Conservation (phyloP, 2,888 invertebrate genomes). For the Tridacna crocea region DNA sequence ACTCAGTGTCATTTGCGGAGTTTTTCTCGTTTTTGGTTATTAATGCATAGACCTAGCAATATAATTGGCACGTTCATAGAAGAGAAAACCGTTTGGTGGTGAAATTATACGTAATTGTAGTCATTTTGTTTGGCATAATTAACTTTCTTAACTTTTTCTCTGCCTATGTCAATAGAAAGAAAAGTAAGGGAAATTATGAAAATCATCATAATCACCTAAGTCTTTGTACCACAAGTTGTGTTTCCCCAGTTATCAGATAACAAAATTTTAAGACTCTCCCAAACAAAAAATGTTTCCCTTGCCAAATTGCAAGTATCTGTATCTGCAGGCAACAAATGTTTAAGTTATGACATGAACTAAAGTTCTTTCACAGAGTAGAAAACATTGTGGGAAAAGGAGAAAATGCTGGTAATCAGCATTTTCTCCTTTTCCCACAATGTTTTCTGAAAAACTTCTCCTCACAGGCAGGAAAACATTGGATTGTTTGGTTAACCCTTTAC, state of each 20-base stretch:
- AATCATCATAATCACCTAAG: not conserved
- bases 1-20: conserved; percentile 6
- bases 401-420: not conserved
- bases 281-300: too few species aligned
- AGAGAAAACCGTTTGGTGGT: conserved; percentile 11
- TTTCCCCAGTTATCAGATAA: not conserved
- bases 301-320: too few species aligned
- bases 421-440: too few species aligned
- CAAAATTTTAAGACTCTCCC: too few species aligned
- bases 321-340: too few species aligned
- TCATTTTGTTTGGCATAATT: conserved; percentile 19
- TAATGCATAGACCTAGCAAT: conserved; percentile 3
- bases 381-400: not conserved
- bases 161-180: not conserved
- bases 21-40: conserved; percentile 1
- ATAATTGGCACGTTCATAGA: conserved; percentile 20
- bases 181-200: not conserved
- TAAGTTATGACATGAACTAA: too few species aligned
- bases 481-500: too few species aligned
- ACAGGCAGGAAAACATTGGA: too few species aligned
- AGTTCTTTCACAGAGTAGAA: not conserved
- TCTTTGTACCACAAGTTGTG: not conserved
- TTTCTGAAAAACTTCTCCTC: too few species aligned
- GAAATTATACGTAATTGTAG: conserved; percentile 26
- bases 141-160: not conserved